Evolutionary conservation across 2,797 vertebrate species (phyloP).

Genomic region (Rhynchonycteris naso): DNA sequence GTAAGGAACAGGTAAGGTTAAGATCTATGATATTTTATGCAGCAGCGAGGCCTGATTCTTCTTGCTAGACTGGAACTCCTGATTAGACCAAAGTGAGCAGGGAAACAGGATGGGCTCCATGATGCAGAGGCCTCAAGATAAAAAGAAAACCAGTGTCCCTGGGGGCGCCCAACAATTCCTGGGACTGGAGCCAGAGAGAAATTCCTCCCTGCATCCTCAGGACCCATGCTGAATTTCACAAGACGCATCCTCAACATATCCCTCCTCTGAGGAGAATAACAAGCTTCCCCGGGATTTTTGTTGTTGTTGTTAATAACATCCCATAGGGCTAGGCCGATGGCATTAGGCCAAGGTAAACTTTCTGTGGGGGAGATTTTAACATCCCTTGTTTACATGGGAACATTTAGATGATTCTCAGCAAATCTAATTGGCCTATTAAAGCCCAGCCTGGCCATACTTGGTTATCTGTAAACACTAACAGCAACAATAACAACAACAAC

Average conservation of each 20-base stretch:
- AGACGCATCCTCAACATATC: background rate
- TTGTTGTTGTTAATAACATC: background rate
- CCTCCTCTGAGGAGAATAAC: background rate
- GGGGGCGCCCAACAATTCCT: background rate
- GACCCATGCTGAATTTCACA: background rate
- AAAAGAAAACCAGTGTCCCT: background rate
- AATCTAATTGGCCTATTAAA: background rate
- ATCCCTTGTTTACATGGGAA: background rate
- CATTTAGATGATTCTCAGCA: background rate
- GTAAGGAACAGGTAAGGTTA: background rate
- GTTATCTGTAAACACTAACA: background rate
- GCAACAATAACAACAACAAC: no score
- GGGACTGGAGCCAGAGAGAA: background rate
- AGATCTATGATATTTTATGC: fast-evolving
- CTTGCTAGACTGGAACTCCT: background rate
- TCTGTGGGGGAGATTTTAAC: background rate
- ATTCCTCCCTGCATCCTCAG: background rate
- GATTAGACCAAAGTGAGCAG: background rate
- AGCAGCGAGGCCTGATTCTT: background rate
- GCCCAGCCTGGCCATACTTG: no score
- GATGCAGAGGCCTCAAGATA: background rate
- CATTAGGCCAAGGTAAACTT: background rate
- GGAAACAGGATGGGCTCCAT: fast-evolving
- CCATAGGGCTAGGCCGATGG: background rate
- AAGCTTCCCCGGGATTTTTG: background rate